Evolutionary conservation across 1,140 invertebrate genomes (phyloP), one percentile per base, ranked within the genome.

Genomic region (Papilio dardanus): DNA sequence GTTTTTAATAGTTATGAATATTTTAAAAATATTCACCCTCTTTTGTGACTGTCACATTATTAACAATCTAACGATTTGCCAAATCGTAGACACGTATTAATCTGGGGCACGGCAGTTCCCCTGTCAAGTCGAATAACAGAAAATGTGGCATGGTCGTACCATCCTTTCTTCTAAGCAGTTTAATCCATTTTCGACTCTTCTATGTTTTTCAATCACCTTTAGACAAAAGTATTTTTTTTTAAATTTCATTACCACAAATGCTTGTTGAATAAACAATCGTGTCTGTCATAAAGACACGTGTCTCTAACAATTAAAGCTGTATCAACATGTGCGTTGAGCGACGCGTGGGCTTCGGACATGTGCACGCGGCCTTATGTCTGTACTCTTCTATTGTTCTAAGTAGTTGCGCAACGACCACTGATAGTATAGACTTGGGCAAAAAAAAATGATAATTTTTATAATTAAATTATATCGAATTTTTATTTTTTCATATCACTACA

Each of bases 391-490:
- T 69, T 69, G 33, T 69, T 69, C 67, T 21, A 28, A 40, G 33
- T 4, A 10, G 5, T 69, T 69, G 35, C 35, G 67, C 10, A 69
- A 37, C 16, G 66, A 46, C 10, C 40, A n/a, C 76, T 31, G 7
- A 62, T 19, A 75, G n/a, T 84, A 46, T 33, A 16, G 42, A 46
- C 42, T 46, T 46, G n/a, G 1, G n/a, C 7, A 1, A 46, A 46
- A 46, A 46, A n/a, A 7, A 2, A 33, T 3, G 33, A 35, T 2
- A 37, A 12, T 12, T 37, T 8, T 46, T 1, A 46, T 4, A n/a
- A n/a, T 16, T n/a, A 42, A 1, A n/a, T 46, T 46, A 5, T n/a
- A 46, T 37, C 7, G 16, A 5, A 16, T 2, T 42, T 16, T 4
- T n/a, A n/a, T n/a, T n/a, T n/a, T n/a, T n/a, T n/a, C n/a, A n/a